Evolutionary conservation across 2,113 vertebrate species (phyloP), one percentile per base, ranked within the genome.

Genomic region (Plectropomus leopardus): DNA sequence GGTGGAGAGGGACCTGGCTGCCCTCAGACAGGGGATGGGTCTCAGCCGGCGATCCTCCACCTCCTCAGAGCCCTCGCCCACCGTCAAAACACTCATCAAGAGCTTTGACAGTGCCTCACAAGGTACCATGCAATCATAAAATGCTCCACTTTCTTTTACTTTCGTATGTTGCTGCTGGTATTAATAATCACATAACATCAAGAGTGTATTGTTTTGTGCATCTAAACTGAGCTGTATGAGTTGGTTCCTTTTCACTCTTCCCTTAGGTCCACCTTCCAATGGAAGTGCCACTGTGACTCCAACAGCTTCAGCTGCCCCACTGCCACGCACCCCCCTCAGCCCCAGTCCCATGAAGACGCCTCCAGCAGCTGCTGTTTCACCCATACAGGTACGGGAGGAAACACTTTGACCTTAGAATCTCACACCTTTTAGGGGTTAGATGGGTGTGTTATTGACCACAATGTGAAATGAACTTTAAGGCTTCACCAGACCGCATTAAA

Each of bases 81-180:
- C 98, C 0, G 97, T 99, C 30, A 99, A 99, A 86, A 99, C 97
- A 0, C 97, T 99, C 91, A 98, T 98, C 93, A 99, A 98, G 88
- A 98, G 97, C 69, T 99, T 99, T 0, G 97, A 99, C 93, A 98
- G 95, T 61, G 98, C 98, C 55, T 98, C 98, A 6, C 97, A 97
- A 96, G 97, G 97, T 98, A 93, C 90, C 71, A 8, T 63, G 17
- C 30, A 4, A 23, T 48, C 14, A 26, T 2, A 42, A 54, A 3
- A 23, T 21, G n/a, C 10, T 34, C 4, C n/a, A 16, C 13, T 6
- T 15, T 32, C 3, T n/a, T 59, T 58, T n/a, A 24, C 23, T 44
- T 47, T 36, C 15, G 3, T 9, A 26, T 24, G 1, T 44, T 50
- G 5, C 10, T 32, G 55, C 15, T 26, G 6, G 11, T 59, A 10